Evolutionary conservation across 64 coral and sea anemone species (phyloP), one percentile per base, ranked within the genome.

Genomic region (Acropora yongei): DNA sequence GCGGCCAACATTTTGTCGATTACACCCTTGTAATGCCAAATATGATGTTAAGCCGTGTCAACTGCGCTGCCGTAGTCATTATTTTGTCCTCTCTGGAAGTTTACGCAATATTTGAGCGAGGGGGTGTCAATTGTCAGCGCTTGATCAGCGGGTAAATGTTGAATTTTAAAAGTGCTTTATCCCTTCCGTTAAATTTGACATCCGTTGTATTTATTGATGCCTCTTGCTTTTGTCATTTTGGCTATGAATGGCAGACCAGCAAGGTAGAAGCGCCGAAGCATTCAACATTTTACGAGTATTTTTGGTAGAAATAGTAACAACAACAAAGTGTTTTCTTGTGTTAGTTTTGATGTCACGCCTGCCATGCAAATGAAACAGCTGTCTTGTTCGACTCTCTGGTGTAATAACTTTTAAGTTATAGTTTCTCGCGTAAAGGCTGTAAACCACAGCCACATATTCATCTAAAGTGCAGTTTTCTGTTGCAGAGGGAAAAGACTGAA

Each of bases 51-150:
- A 44, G 8, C 1, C 73, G 30, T 30, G 30, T 30, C 30, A 30
- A 30, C 30, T 30, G 30, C 30, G 30, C 30, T 30, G 30, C 30
- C 30, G 30, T 30, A 30, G 30, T 30, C 30, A 30, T 30, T 30
- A 30, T 30, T 30, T 30, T 30, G 30, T 30, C 30, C 30, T 30
- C 30, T 30, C 30, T 30, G 30, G 7, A 44, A 20, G 18, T 71
- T 68, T 85, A 71, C 41, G 82, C 82, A 84, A 61, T 68, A 68
- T 84, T 48, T 84, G 30, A 84, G 57, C n/a, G 8, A 17, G 17
- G 61, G 82, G 44, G 68, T 85, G 7, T 18, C 43, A 4, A 6
- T 14, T 20, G 17, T 69, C 61, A 19, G 68, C 40, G 58, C 65
- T 71, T 71, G 65, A 71, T 85, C 65, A 49, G 40, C 45, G 8